A percentile compares a stretch with the other conserved stretches of the same genome.
Evolutionary conservation across 2,888 invertebrate species (phyloP).

Genomic region (Theristus sp.): DNA sequence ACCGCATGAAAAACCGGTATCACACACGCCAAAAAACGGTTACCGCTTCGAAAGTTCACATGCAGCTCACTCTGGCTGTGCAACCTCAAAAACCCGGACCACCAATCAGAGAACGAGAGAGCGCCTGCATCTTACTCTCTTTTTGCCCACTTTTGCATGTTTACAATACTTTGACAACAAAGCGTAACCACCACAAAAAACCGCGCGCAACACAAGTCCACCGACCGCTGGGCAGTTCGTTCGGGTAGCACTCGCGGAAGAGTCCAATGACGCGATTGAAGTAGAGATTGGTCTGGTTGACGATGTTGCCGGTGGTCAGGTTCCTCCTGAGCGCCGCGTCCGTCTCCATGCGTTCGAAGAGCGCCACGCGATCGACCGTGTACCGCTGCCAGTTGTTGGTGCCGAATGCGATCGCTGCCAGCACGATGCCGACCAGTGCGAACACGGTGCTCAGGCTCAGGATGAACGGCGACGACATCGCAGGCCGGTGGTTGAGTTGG

Average conservation of each 20-base stretch:
- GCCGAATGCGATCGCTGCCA: conserved; percentile 78
- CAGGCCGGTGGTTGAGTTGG: conserved; percentile 4
- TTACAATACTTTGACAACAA: too few relatives aligned
- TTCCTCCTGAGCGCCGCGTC: background rate
- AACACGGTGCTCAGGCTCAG: conserved; percentile 84
- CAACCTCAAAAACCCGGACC: too few relatives aligned
- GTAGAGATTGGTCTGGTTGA: conserved; percentile 40
- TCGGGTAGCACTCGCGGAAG: conserved; percentile 81
- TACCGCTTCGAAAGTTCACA: too few relatives aligned
- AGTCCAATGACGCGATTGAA: conserved; percentile 79
- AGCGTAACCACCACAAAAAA: too few relatives aligned
- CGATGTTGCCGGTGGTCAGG: background rate
- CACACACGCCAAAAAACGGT: too few relatives aligned
- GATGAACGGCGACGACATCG: conserved; percentile 50
- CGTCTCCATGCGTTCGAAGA: background rate
- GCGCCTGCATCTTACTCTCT: too few relatives aligned
- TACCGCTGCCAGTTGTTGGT: conserved; percentile 92
- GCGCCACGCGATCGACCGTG: conserved; percentile 62
- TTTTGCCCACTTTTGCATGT: too few relatives aligned
- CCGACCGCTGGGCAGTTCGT: conserved; percentile 49
- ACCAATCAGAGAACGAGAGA: too few relatives aligned
- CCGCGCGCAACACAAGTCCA: too few relatives aligned
- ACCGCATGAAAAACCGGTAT: too few relatives aligned
- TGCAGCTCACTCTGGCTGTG: too few relatives aligned
- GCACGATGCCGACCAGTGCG: conserved; percentile 76